Percentiles rank a stretch among this genome's conserved stretches.
Evolutionary conservation across 1,140 invertebrate genomes (phyloP).

Genomic region (Homarus americanus): DNA sequence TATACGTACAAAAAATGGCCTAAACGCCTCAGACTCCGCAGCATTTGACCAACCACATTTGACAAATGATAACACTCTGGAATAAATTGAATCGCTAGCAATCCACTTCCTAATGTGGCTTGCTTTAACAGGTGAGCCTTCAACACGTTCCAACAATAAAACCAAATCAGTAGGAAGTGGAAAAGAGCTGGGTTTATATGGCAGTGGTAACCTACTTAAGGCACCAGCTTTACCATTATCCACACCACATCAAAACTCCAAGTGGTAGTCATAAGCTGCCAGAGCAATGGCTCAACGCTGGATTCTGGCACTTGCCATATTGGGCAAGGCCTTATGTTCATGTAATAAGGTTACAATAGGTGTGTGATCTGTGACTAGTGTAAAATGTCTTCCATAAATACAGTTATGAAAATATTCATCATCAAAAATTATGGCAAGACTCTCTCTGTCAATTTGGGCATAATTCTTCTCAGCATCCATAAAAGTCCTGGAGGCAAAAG

Average conservation of each 20-base stretch:
- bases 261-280: slow-evolving; percentile 76
- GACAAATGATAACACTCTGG: neutral
- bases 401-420: slow-evolving; percentile 81
- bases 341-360: slow-evolving; percentile 78
- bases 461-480: slow-evolving; percentile 79
- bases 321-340: slow-evolving; percentile 76
- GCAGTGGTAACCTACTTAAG: slow-evolving; percentile 6
- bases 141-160: neutral
- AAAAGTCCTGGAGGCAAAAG: slow-evolving; percentile 79
- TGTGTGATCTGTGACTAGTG: slow-evolving; percentile 79
- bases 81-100: neutral
- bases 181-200: too few relatives aligned
- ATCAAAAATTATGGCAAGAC: slow-evolving; percentile 79
- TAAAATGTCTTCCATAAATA: slow-evolving; percentile 78
- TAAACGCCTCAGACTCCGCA: neutral
- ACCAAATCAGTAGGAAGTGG: too few relatives aligned
- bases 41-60: neutral
- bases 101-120: neutral
- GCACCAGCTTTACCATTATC: slow-evolving; percentile 3
- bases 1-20: too few relatives aligned
- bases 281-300: slow-evolving; percentile 77
- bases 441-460: slow-evolving; percentile 81
- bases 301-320: slow-evolving; percentile 75
- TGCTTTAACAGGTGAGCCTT: slow-evolving; percentile 2
- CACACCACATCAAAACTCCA: slow-evolving; percentile 56